A percentile compares a stretch with the other conserved stretches of the same genome.
Evolutionary conservation across 2,113 vertebrate species (phyloP).

Genomic region (Desmodus rotundus): DNA sequence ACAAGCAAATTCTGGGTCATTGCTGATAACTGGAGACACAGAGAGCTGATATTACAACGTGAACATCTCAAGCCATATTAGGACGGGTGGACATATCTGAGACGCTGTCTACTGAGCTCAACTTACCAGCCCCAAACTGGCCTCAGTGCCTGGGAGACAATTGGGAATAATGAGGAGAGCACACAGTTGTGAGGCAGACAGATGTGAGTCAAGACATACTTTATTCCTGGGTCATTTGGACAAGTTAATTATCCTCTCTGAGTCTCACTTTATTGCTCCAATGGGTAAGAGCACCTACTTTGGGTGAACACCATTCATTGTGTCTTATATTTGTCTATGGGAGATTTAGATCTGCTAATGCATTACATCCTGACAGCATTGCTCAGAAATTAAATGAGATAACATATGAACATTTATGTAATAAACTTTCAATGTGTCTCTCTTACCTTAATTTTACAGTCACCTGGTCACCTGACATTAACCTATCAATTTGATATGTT

Average conservation of each 20-base stretch:
- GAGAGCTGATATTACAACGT: neutral
- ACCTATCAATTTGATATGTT: neutral
- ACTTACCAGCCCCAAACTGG: neutral
- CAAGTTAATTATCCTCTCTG: neutral
- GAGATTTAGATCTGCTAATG: neutral
- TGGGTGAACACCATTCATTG: neutral
- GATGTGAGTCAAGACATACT: neutral
- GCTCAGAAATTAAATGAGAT: slow-evolving; percentile 3
- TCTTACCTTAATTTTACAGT: neutral
- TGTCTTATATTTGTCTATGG: neutral
- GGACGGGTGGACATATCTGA: neutral
- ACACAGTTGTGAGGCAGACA: neutral
- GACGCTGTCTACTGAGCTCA: neutral
- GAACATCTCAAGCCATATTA: neutral
- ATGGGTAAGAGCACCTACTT: neutral
- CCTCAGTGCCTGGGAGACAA: neutral
- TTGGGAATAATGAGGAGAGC: neutral
- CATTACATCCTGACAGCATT: neutral
- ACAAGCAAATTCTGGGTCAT: neutral
- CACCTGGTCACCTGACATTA: neutral
- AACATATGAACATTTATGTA: neutral
- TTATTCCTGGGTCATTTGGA: neutral
- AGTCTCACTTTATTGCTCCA: neutral
- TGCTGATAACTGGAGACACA: neutral
- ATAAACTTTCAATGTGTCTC: neutral